Conservation (phyloP, 2,797 vertebrate genomes). For the Sandelia bainsii region DNA sequence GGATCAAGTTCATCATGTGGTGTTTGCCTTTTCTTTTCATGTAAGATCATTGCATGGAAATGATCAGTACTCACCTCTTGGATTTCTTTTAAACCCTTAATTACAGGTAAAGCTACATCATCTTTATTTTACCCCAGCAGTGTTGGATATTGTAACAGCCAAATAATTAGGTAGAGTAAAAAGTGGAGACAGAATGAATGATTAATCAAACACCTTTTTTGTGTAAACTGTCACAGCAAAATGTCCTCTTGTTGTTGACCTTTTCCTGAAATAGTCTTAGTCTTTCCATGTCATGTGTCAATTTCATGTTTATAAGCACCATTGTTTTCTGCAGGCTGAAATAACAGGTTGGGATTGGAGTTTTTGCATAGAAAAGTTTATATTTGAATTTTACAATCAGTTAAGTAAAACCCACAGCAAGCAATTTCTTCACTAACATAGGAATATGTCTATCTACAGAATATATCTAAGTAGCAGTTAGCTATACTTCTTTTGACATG, state of each 20-base stretch:
- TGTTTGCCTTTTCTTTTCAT: conserved; percentile 61
- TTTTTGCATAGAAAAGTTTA: conserved; percentile 49
- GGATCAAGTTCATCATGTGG: conserved; percentile 58
- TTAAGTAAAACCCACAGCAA: conserved; percentile 52
- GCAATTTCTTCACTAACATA: conserved; percentile 34
- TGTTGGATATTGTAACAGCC: conserved; percentile 64
- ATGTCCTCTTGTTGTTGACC: neutral
- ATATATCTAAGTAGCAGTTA: conserved; percentile 1
- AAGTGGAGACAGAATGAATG: conserved; percentile 49
- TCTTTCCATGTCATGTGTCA: conserved; percentile 22
- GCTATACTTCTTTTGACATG: conserved; percentile 32
- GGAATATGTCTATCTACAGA: neutral
- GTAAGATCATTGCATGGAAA: conserved; percentile 55
- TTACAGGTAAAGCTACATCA: conserved; percentile 74
- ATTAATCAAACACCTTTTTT: conserved; percentile 20
- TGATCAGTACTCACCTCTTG: conserved; percentile 71
- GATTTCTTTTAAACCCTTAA: conserved; percentile 68
- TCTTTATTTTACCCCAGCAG: conserved; percentile 75
- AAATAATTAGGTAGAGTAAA: conserved; percentile 61
- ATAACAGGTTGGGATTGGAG: conserved; percentile 66
- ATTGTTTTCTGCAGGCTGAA: conserved; percentile 58
- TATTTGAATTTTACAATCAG: conserved; percentile 78
- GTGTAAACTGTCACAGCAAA: conserved; percentile 3
- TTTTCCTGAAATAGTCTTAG: conserved; percentile 16
- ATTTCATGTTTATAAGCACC: conserved; percentile 48